Percentiles rank a stretch among this genome's conserved stretches.
Conservation (phyloP, 2,113 vertebrate genomes). For the Pedetes capensis region DNA sequence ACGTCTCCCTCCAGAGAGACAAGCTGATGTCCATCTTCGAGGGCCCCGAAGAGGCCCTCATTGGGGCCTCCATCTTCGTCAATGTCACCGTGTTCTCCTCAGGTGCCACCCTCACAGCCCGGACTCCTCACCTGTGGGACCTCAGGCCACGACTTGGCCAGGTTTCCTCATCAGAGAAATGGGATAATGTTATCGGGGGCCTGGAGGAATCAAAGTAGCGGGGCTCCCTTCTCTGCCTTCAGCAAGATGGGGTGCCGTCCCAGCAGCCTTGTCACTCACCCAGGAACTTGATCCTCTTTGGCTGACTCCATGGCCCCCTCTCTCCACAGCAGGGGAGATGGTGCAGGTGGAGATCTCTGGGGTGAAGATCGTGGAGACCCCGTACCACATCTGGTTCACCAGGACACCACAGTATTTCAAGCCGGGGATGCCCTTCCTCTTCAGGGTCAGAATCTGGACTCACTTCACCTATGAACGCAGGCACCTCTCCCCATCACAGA, state of each 20-base stretch:
- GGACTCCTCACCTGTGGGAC: neutral
- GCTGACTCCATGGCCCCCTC: neutral
- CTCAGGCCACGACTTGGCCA: neutral
- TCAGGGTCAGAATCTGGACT: constrained; percentile 77
- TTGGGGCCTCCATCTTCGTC: constrained; percentile 45
- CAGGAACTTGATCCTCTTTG: neutral
- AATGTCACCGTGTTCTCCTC: constrained; percentile 66
- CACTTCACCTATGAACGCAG: neutral
- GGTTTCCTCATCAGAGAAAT: neutral
- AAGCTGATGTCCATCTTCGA: neutral
- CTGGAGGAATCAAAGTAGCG: neutral
- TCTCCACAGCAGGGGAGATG: constrained; percentile 84
- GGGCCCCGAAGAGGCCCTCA: neutral
- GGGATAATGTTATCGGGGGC: neutral
- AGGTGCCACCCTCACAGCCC: constrained; percentile 7
- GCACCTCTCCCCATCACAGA: neutral
- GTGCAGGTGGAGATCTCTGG: constrained; percentile 81
- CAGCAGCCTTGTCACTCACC: too few relatives aligned
- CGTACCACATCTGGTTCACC: constrained; percentile 83
- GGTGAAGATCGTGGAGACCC: constrained; percentile 84
- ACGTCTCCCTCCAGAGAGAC: neutral
- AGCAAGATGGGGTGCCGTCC: neutral
- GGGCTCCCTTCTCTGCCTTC: neutral
- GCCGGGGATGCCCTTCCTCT: constrained; percentile 85
- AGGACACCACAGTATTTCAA: constrained; percentile 87